phyloP scores from a whole-genome alignment of 2,888 invertebrate species.

The Drosophila helvetica region DNA sequence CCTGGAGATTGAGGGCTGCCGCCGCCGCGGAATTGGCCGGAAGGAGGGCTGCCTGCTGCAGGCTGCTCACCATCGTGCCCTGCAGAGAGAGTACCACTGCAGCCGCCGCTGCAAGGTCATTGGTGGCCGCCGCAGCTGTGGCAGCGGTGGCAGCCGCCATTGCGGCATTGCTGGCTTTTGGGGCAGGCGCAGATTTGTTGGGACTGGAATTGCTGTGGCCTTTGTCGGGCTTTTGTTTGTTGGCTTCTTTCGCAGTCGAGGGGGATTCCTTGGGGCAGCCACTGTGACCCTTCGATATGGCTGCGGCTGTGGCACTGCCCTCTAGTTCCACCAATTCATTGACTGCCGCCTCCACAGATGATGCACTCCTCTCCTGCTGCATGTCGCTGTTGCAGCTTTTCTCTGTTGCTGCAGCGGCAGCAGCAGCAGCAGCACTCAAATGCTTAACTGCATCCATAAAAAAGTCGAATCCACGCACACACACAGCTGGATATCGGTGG shows the following conservation, averaged over 20 bases:
- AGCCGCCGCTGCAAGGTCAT: slow-evolving; percentile 86
- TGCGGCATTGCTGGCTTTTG: slow-evolving; percentile 61
- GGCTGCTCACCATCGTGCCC: slow-evolving; percentile 92
- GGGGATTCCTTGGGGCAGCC: slow-evolving; percentile 30
- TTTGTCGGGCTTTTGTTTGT: slow-evolving; percentile 39
- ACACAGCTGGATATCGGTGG: slow-evolving; percentile 73
- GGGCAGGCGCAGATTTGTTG: slow-evolving; percentile 28
- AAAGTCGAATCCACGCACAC: slow-evolving; percentile 63
- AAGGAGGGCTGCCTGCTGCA: slow-evolving; percentile 92
- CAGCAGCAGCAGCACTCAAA: slow-evolving; percentile 67
- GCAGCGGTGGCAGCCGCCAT: slow-evolving; percentile 71
- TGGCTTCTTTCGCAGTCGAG: slow-evolving; percentile 8
- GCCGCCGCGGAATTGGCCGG: slow-evolving; percentile 93
- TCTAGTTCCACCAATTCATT: slow-evolving; percentile 40
- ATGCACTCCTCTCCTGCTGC: slow-evolving; percentile 24
- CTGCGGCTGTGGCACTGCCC: slow-evolving; percentile 39
- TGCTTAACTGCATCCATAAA: slow-evolving; percentile 73
- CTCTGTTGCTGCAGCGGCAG: slow-evolving; percentile 50
- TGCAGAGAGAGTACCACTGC: slow-evolving; percentile 92
- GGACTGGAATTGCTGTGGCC: slow-evolving; percentile 31
- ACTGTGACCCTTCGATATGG: slow-evolving; percentile 35
- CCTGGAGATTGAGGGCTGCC: slow-evolving; percentile 93
- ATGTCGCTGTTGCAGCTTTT: slow-evolving; percentile 33
- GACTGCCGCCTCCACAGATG: slow-evolving; percentile 25
- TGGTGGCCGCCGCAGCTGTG: slow-evolving; percentile 83